A percentile compares a stretch with the other conserved stretches of the same genome.
Conservation (phyloP, 30 jellyfish, hydroid and myxozoan species). For the Aurelia coerulea region DNA sequence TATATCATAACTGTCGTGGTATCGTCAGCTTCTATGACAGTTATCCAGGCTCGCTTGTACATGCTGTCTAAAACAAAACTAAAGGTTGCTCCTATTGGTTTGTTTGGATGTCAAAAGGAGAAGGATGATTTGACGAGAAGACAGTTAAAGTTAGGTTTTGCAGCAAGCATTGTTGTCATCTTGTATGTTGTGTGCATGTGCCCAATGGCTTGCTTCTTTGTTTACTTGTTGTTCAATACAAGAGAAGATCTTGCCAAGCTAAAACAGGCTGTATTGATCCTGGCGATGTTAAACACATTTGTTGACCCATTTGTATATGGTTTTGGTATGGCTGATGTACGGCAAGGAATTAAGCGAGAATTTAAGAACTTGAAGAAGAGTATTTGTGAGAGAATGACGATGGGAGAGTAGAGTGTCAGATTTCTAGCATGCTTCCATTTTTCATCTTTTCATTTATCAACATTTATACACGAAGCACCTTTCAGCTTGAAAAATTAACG, state of each 20-base stretch:
- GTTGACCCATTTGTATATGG: conserved; percentile 46
- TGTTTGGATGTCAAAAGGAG: background rate
- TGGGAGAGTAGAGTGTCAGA: too few relatives aligned
- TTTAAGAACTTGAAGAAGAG: background rate
- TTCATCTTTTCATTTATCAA: too few relatives aligned
- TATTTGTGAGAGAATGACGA: too few relatives aligned
- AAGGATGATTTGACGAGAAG: background rate
- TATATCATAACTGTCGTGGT: background rate
- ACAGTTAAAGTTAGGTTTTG: conserved; percentile 3
- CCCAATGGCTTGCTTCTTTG: too few relatives aligned
- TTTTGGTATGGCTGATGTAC: conserved; percentile 28
- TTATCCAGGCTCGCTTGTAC: conserved; percentile 7
- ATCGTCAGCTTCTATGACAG: background rate
- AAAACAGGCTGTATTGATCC: background rate
- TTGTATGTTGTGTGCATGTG: too few relatives aligned
- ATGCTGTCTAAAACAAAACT: background rate
- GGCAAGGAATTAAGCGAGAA: conserved; percentile 15
- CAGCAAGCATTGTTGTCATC: background rate
- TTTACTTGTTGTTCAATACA: too few relatives aligned
- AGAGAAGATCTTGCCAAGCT: too few relatives aligned
- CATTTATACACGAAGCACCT: too few relatives aligned
- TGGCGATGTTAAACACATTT: background rate
- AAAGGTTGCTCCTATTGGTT: background rate
- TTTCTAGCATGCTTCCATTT: too few relatives aligned
- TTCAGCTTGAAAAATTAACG: too few relatives aligned